Percentiles rank a stretch among this genome's conserved stretches.
phyloP scores from a whole-genome alignment of 2,113 vertebrate genomes.

The Pongo pygmaeus region DNA sequence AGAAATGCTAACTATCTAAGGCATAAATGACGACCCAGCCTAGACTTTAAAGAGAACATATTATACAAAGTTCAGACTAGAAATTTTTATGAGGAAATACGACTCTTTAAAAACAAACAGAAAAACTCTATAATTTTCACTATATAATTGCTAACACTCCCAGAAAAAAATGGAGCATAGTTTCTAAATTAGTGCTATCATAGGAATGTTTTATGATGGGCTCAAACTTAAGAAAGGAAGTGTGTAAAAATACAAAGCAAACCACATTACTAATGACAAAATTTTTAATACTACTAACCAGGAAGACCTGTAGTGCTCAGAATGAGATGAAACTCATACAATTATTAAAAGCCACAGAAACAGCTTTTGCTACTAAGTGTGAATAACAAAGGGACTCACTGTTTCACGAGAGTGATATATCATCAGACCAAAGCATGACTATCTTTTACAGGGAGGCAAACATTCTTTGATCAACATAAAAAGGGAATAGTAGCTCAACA shows the following conservation, averaged over 20 bases:
- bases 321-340: not conserved
- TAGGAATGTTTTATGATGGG: not conserved
- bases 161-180: not conserved
- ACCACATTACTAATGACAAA: not conserved
- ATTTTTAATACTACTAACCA: not conserved
- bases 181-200: not conserved
- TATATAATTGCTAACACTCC: not conserved
- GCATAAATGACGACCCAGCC: not conserved
- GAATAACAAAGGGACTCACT: not conserved
- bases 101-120: not conserved
- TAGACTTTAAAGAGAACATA: not conserved
- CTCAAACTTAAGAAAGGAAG: not conserved
- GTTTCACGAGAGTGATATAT: not conserved
- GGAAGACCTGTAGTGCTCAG: not conserved
- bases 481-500: not conserved
- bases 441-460: not conserved
- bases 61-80: not conserved
- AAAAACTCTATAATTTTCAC: not conserved
- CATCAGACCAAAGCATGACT: not conserved
- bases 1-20: not conserved
- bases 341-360: not conserved
- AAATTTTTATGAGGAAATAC: not conserved
- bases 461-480: not conserved
- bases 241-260: not conserved
- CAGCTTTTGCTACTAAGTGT: not conserved